Base-by-base conservation (phyloP, 2,888 invertebrate genomes). In the Torymus auratus region DNA sequence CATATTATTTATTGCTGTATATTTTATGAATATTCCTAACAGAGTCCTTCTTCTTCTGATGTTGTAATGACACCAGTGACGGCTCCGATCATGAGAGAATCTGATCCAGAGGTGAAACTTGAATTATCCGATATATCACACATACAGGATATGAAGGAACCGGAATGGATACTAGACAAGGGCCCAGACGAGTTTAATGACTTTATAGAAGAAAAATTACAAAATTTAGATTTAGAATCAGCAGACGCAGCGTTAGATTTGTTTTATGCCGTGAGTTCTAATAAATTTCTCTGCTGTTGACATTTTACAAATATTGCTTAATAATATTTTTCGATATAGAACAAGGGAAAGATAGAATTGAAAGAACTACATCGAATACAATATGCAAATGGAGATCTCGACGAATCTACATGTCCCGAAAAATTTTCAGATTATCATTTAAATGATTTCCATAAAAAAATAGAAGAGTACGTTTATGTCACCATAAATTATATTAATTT, bases 1-100 rank as follows among this genome's bases (percentile, higher is more conserved):
- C 7, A 41, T 41, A 7, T 41, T 41, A 41, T 41, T 7, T 1
- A 41, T 7, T 1, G 41, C 41, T 41, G 41, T 1, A 41, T 41
- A 41, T 41, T 41, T 41, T 41, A 41, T 41, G 7, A 41, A 41
- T 7, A 41, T 41, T 41, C 7, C 41, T 15, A 55, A 70, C 76
- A 77, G 76, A 69, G 55, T 14, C 20, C 53, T 10, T 14, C 74
- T 23, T 7, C 15, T 53, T 52, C 28, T 23, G 62, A 77, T 41
- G 13, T 70, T 4, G 56, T 60, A 17, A 68, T 50, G 11, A n/a
- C 69, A 52, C 50, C 60, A 12, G 14, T 55, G 56, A n/a, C 50
- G 14, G 12, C 76, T 64, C 28, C 75, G 17, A 60, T 14, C 10
- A 20, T 17, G 2, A 12, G 15, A 28, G 64, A 73, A 55, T 53